phyloP scores from a whole-genome alignment of 1,140 invertebrate genomes.

The Campoletis sonorensis region DNA sequence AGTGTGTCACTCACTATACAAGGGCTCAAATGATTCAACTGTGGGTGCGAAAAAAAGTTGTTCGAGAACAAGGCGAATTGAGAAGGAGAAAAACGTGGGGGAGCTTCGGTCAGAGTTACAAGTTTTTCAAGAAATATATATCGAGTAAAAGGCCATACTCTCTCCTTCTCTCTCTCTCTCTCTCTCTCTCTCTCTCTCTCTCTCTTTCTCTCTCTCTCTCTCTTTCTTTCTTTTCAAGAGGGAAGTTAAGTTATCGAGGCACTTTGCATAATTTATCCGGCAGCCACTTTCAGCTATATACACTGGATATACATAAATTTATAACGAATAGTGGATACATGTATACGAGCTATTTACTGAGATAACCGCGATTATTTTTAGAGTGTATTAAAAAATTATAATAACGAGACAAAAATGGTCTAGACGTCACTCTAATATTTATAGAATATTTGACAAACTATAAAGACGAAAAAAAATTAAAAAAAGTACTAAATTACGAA shows the following conservation, averaged over 20 bases:
- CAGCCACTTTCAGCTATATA: neutral
- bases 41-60: constrained; percentile 1
- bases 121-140: constrained; percentile 63
- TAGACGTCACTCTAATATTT: neutral
- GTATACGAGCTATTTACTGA: neutral
- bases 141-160: constrained; percentile 9
- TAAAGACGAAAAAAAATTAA: neutral
- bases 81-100: neutral
- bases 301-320: neutral
- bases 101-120: constrained; percentile 40
- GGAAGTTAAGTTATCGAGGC: constrained; percentile 67
- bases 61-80: constrained; percentile 32
- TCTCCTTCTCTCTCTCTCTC: too few relatives aligned
- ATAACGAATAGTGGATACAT: neutral
- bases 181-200: neutral
- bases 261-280: constrained; percentile 70
- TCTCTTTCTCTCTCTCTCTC: neutral
- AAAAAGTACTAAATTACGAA: neutral
- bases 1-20: too few relatives aligned
- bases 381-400: constrained; percentile 43
- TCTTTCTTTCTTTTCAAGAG: constrained; percentile 8
- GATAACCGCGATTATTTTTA: constrained; percentile 40
- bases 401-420: constrained; percentile 27
- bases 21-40: neutral
- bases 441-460: constrained; percentile 1